A percentile compares a stretch with the other conserved stretches of the same genome.
These are phyloP conservation scores for Sinohyriopsis cumingii DNA, from an alignment of 2,888 invertebrate species.

Conservation along the genomic window DNA sequence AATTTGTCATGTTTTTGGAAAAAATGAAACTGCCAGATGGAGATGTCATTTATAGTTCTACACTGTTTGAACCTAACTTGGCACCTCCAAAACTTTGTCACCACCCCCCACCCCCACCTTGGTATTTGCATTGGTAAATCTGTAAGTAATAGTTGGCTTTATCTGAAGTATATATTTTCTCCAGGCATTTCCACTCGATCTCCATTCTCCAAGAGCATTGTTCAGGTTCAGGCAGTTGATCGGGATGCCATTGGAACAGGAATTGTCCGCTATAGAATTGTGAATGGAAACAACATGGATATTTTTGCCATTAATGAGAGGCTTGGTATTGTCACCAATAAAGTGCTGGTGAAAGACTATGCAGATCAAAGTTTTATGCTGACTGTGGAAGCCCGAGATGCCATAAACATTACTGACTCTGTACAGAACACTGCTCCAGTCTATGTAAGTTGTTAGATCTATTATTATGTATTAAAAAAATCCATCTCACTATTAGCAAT, in stretches of 20 bases:
- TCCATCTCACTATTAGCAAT: not conserved
- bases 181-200: conserved; percentile 66
- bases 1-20: too few relatives aligned
- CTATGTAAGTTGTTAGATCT: conserved; percentile 20
- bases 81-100: too few relatives aligned
- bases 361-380: conserved; percentile 37
- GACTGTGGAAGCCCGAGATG: conserved; percentile 42
- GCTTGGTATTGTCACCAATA: conserved; percentile 54
- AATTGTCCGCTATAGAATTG: conserved; percentile 29
- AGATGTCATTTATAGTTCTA: too few relatives aligned
- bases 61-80: too few relatives aligned
- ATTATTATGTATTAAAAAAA: not conserved
- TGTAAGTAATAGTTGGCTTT: too few relatives aligned
- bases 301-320: conserved; percentile 43
- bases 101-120: too few relatives aligned
- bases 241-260: conserved; percentile 40
- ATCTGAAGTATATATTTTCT: not conserved
- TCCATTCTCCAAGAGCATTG: conserved; percentile 60
- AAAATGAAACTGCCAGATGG: too few relatives aligned
- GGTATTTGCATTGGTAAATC: too few relatives aligned
- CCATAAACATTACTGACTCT: conserved; percentile 13
- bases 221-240: conserved; percentile 52
- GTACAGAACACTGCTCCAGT: conserved; percentile 28
- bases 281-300: conserved; percentile 14
- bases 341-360: conserved; percentile 44